These are phyloP conservation scores for Tinea trinotella DNA, from an alignment of 2,888 invertebrate species.

Conservation along the genomic window DNA sequence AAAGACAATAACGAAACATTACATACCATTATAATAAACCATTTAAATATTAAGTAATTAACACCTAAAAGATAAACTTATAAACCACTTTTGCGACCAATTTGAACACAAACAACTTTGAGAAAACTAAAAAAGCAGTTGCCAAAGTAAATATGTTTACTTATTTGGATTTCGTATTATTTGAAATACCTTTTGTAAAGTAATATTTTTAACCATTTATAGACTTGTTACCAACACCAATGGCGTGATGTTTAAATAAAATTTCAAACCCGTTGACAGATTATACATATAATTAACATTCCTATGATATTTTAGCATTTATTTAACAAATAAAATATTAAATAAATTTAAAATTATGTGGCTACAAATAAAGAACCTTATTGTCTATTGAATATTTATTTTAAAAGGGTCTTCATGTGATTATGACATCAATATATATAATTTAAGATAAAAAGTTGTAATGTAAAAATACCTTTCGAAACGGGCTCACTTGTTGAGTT, in stretches of 20 bases:
- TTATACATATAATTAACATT: constrained; percentile 5
- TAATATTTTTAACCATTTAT: neutral
- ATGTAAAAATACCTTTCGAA: constrained; percentile 6
- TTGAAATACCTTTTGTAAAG: neutral
- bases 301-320: neutral
- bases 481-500: neutral
- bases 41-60: no score
- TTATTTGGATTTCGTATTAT: no score
- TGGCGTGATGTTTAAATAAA: constrained; percentile 3
- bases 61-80: no score
- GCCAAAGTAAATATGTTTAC: no score
- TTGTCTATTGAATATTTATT: neutral
- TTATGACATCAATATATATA: neutral
- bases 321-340: neutral
- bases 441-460: neutral
- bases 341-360: neutral
- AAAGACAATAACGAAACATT: no score
- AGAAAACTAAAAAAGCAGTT: no score
- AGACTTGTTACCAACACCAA: neutral
- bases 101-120: no score
- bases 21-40: no score
- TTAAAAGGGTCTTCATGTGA: neutral
- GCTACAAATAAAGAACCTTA: neutral
- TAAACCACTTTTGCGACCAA: no score
- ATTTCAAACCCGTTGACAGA: neutral